phyloP scores from a whole-genome alignment of 2,888 invertebrate species.

The Meliscaeva auricollis region DNA sequence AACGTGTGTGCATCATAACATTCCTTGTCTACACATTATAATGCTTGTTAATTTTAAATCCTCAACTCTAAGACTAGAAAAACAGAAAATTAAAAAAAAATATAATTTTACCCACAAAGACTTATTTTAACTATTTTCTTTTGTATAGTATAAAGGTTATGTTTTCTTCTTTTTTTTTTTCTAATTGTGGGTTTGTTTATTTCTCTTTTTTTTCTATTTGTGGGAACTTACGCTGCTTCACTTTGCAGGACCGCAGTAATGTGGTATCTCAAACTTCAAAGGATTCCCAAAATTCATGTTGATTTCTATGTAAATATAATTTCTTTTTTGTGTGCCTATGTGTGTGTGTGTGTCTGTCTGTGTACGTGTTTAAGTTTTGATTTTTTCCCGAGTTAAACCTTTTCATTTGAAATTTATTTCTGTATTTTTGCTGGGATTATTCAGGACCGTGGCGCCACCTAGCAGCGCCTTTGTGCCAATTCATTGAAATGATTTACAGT shows the following conservation, averaged over 20 bases:
- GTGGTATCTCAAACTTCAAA: conserved; percentile 23
- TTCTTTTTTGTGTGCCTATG: not conserved
- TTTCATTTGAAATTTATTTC: not conserved
- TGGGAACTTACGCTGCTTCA: not conserved
- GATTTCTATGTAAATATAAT: not conserved
- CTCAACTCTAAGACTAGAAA: not conserved
- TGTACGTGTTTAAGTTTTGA: not conserved
- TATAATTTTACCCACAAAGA: not conserved
- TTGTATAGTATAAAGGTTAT: not conserved
- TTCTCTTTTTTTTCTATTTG: not conserved
- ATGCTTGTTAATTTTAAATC: not conserved
- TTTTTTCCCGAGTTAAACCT: not conserved
- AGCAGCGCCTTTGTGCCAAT: not conserved
- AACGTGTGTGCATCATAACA: no score
- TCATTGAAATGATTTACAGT: not conserved
- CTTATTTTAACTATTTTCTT: not conserved
- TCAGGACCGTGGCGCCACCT: not conserved
- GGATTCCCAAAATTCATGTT: not conserved
- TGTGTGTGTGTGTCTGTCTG: not conserved
- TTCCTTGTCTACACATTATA: no score
- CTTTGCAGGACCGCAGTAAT: conserved; percentile 11
- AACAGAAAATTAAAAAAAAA: not conserved
- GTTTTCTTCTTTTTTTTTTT: not conserved
- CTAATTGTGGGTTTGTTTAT: not conserved
- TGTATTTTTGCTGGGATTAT: not conserved